Percentiles rank a stretch among this genome's conserved stretches.
Evolutionary conservation across 2,113 vertebrate species (phyloP).

Genomic region (Octodon degus): DNA sequence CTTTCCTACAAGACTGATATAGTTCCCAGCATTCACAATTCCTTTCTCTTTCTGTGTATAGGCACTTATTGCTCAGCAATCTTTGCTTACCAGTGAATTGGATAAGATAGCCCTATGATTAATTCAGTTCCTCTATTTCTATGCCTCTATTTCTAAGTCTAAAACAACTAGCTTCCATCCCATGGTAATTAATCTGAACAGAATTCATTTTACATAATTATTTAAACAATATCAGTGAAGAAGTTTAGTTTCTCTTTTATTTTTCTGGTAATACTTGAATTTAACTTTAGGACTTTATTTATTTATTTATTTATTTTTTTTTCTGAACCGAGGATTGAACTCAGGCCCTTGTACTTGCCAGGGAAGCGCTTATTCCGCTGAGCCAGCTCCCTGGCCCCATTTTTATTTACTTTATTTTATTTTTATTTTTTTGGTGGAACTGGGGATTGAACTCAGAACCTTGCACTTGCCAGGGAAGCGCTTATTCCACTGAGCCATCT

Average conservation of each 20-base stretch:
- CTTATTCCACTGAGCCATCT: no score
- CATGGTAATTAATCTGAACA: not conserved
- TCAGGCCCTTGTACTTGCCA: no score
- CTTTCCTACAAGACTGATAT: conserved; percentile 72
- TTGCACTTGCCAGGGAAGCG: no score
- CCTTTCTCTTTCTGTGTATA: conserved; percentile 76
- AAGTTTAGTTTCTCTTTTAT: conserved; percentile 50
- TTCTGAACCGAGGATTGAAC: no score
- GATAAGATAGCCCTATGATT: conserved; percentile 68
- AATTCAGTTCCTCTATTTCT: conserved; percentile 73
- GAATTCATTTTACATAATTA: conserved; percentile 26
- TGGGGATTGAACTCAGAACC: no score
- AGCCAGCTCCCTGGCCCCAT: no score
- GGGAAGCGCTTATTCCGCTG: no score
- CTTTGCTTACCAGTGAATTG: conserved; percentile 78
- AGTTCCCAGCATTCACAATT: conserved; percentile 79
- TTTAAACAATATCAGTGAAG: conserved; percentile 20
- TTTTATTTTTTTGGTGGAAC: no score
- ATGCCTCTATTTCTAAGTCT: conserved; percentile 34
- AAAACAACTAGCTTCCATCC: conserved; percentile 47
- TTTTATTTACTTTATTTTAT: no score
- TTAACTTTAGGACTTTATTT: not conserved
- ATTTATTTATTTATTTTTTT: no score
- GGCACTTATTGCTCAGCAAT: conserved; percentile 67
- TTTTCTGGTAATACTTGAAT: conserved; percentile 32